Percentiles rank a stretch among this genome's conserved stretches.
Evolutionary conservation across 2,113 vertebrate species (phyloP).

Genomic region (Choloepus hoffmanni): DNA sequence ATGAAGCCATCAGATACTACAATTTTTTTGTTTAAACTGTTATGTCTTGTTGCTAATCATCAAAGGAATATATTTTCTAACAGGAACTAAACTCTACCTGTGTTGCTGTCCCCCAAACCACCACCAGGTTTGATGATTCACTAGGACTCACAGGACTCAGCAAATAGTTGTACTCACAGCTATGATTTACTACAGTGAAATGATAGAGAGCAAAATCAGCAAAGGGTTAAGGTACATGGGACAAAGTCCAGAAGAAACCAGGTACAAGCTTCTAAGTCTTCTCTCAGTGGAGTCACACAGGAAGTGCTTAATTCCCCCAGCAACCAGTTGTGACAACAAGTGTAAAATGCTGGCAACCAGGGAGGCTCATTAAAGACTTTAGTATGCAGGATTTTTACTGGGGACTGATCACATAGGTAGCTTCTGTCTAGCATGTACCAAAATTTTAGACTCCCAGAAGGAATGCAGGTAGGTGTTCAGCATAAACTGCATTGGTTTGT

Average conservation of each 20-base stretch:
- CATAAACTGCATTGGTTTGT: not conserved
- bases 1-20: not conserved
- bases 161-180: not conserved
- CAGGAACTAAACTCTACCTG: not conserved
- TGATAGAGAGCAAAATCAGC: not conserved
- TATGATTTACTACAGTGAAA: not conserved
- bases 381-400: not conserved
- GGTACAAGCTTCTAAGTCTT: not conserved
- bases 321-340: not conserved
- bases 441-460: not conserved
- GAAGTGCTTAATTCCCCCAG: not conserved
- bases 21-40: not conserved
- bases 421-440: not conserved
- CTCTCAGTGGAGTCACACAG: not conserved
- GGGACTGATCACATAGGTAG: not conserved
- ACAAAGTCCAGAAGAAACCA: constrained; percentile 2
- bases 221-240: not conserved
- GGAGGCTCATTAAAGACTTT: not conserved
- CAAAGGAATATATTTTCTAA: constrained; percentile 31
- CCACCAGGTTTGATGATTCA: not conserved
- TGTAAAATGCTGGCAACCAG: not conserved
- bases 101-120: not conserved
- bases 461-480: not conserved
- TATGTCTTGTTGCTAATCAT: not conserved
- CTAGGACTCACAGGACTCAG: not conserved